phyloP scores from a whole-genome alignment of 2,797 vertebrate species.

The Nothura maculosa region DNA sequence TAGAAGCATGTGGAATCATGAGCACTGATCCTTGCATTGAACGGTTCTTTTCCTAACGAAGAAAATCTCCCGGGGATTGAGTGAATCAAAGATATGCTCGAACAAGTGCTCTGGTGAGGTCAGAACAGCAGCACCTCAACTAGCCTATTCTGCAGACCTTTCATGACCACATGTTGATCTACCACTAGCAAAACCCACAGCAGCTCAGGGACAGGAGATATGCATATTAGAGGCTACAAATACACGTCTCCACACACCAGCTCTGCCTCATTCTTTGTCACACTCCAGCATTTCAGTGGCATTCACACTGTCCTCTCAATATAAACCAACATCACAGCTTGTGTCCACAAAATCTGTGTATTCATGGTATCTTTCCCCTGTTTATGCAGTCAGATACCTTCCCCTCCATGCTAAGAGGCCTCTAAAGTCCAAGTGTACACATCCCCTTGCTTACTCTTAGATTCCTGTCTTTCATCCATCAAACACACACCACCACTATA shows the following conservation, averaged over 20 bases:
- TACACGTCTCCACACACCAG: neutral
- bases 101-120: neutral
- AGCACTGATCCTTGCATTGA: neutral
- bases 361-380: neutral
- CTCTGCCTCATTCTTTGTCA: constrained; percentile 20
- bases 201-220: neutral
- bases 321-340: neutral
- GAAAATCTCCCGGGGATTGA: neutral
- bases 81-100: neutral
- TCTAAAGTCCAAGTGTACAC: neutral
- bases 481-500: no score
- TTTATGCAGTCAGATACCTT: neutral
- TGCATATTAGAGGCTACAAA: neutral
- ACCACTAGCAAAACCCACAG: neutral
- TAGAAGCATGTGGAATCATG: neutral
- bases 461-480: neutral
- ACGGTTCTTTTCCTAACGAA: neutral
- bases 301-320: constrained; percentile 33
- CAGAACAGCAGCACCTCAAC: neutral
- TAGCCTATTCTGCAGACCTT: neutral
- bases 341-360: neutral
- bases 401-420: neutral
- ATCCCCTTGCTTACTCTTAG: neutral
- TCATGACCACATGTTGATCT: fast-evolving
- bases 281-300: neutral